phyloP scores from a whole-genome alignment of 1,140 invertebrate genomes.

The Magallana gigas region DNA sequence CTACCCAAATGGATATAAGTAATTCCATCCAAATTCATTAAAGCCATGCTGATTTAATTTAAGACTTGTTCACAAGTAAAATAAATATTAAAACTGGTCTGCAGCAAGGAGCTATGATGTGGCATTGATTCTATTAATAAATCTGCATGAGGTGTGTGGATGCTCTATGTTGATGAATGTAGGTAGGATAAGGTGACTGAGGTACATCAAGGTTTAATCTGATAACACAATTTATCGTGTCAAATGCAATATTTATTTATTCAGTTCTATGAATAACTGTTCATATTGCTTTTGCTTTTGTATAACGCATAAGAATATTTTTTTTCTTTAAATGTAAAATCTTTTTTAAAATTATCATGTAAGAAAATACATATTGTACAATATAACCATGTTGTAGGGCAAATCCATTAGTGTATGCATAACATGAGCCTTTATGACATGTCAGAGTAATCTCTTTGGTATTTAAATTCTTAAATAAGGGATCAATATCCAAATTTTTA shows the following conservation, averaged over 20 bases:
- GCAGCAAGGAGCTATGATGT: conserved; percentile 30
- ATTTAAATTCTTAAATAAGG: neutral
- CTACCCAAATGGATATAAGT: conserved; percentile 41
- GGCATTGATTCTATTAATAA: conserved; percentile 28
- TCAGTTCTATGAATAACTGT: neutral
- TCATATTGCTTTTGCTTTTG: too few species aligned
- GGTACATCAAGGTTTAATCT: conserved; percentile 24
- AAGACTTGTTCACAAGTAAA: conserved; percentile 26
- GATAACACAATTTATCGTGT: conserved; percentile 32
- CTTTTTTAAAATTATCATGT: too few species aligned
- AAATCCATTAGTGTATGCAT: too few species aligned
- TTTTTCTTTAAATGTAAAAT: too few species aligned
- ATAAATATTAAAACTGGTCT: conserved; percentile 24
- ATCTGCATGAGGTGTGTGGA: conserved; percentile 20
- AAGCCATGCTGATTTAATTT: conserved; percentile 9
- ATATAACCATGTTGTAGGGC: too few species aligned
- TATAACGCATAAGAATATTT: too few species aligned
- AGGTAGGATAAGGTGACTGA: conserved; percentile 10
- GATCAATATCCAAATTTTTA: neutral
- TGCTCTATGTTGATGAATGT: conserved; percentile 27
- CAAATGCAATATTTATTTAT: conserved; percentile 22
- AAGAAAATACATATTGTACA: too few species aligned
- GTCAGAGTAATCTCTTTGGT: too few species aligned
- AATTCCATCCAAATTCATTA: conserved; percentile 38
- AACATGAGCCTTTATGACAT: too few species aligned